These are phyloP conservation scores for Perca fluviatilis DNA, from an alignment of 2,113 vertebrate genomes.

Conservation along the genomic window DNA sequence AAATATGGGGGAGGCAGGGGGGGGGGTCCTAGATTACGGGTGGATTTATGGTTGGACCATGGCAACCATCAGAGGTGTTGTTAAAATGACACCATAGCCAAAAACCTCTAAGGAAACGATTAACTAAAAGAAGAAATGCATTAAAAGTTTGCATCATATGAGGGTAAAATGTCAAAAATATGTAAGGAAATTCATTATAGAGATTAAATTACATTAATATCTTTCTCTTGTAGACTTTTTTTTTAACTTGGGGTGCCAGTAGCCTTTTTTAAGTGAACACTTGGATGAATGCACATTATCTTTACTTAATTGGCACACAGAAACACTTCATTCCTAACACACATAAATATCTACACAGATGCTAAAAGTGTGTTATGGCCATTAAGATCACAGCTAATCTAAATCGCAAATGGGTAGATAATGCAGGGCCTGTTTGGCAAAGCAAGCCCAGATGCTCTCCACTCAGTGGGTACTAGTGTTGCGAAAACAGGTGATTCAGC, in stretches of 20 bases:
- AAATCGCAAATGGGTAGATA: slow-evolving; percentile 40
- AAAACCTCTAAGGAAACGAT: neutral
- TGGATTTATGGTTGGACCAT: neutral
- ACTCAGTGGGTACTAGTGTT: slow-evolving; percentile 48
- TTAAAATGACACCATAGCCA: neutral
- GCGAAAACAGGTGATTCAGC: slow-evolving; percentile 78
- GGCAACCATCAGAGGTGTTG: neutral
- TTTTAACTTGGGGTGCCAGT: neutral
- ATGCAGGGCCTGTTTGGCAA: slow-evolving; percentile 52
- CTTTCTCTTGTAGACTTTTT: neutral
- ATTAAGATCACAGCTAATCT: slow-evolving; percentile 54
- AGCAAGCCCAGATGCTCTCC: slow-evolving; percentile 37
- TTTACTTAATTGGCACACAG: slow-evolving; percentile 15
- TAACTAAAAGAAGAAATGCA: neutral
- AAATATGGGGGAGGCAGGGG: neutral
- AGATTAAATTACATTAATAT: neutral
- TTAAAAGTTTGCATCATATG: neutral
- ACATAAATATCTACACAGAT: slow-evolving; percentile 1
- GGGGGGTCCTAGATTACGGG: too few species aligned
- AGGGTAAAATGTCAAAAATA: neutral
- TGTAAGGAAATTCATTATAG: neutral
- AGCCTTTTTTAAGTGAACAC: neutral
- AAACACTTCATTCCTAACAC: slow-evolving; percentile 16
- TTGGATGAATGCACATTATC: slow-evolving; percentile 1
- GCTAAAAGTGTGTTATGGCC: slow-evolving; percentile 30